Base-by-base conservation (phyloP, 1,140 invertebrate genomes). In the Trichonephila clavata region DNA sequence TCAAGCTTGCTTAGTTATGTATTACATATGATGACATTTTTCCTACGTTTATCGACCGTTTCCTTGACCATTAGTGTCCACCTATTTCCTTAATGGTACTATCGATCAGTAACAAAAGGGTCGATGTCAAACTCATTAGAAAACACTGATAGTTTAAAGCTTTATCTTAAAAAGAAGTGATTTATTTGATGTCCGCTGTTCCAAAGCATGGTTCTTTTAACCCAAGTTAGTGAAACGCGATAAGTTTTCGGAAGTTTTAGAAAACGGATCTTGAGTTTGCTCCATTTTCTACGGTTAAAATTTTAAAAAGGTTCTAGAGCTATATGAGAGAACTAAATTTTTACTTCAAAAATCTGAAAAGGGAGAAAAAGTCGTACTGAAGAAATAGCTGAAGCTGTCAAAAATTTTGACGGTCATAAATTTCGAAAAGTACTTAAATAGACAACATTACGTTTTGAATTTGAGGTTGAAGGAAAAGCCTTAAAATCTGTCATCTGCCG, bases 381-480 rank as follows among this genome's bases (percentile, higher is more conserved):
- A 77, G 60, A 77, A 50, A 89, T 14, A 14, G 32, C 43, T 71
- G 84, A 89, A n/a, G 18, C 65, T 89, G 87, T 89, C 65, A 71
- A 21, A 50, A 89, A 77, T 68, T 71, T 21, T 24, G 65, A 50
- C 63, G 43, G 24, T 27, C 87, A 71, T 89, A 68, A 89, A 89
- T 89, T 89, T 39, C 20, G 5, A 87, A 89, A 77, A 89, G 43
- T 89, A 68, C 87, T 89, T 77, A 77, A 89, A 71, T 77, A 59
- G 87, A 89, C 43, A 59, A 43, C 32, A 89, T 89, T 89, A 43
- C 43, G 18, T 89, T 89, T 57, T 27, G 43, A 89, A 50, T 77
- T 77, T 50, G 63, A 88, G 61, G 60, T 39, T 88, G n/a, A 59
- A 77, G 14, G 59, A 87, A 63, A 87, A 89, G 32, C n/a, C 71